Base-by-base conservation (phyloP, 2,888 invertebrate species). In the Cataglyphis rosenhaueri region DNA sequence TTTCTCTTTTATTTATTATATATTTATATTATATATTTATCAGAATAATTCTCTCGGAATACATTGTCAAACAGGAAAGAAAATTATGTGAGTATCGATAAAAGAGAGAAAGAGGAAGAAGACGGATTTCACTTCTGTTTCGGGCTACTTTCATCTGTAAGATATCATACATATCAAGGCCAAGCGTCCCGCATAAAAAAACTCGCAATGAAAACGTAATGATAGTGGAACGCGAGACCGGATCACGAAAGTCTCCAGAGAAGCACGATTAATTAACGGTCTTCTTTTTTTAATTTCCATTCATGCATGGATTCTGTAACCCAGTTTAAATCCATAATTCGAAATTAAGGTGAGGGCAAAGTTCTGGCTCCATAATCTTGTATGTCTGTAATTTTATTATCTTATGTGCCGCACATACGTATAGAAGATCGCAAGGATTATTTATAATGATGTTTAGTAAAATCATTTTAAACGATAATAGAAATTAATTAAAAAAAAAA, bases 111-210 rank as follows among this genome's bases (percentile, higher is more conserved):
- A 41, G 32, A 64, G 38, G n/a, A 32, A 75, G 52, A 81, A 75
- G 52, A 73, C 15, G 15, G 32, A 71, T 81, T 66, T 64, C 66
- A 66, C 44, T 76, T 55, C 64, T 25, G 52, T 76, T 76, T 76
- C n/a, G 62, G 15, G 5, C 62, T 74, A 62, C 74, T 74, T 74
- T 74, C 62, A 41, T 44, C 29, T 32, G n/a, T 44, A n/a, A 25
- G 38, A 59, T 74, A 74, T 61, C 61, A 3, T 62, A 62, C 21
- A 9, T 44, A 74, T 74, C 74, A 74, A 74, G 74, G 62, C 18
- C 74, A 74, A 32, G 44, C 21, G 9, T 62, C 29, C 62, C 62
- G 41, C 32, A 74, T 62, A 62, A 74, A 74, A 15, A 29, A 44
- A 4, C 9, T 0, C 61, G 38, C 29, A 59, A 59, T 8, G 29